Evolutionary conservation across 2,888 invertebrate species (phyloP), one percentile per base, ranked within the genome.

Genomic region (Candidula unifasciata): DNA sequence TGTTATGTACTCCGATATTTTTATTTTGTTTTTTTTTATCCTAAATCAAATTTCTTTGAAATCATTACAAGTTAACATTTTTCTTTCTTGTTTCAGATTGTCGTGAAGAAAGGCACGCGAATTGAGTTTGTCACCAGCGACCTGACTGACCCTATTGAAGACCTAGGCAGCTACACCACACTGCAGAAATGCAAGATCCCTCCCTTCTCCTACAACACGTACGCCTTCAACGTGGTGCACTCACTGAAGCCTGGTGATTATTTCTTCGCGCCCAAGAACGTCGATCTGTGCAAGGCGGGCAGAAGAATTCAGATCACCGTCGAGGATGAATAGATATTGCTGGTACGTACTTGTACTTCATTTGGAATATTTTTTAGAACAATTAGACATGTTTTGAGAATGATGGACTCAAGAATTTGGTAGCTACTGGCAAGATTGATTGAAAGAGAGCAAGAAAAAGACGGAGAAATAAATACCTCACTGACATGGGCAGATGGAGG

Each of bases 121-220:
- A 74, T 88, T 27, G 27, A 80, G 60, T 87, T 88, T 84, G 37
- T 73, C 16, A 82, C 85, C 13, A n/a, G 33, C 16, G 83, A 77
- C 44, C 27, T 77, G n/a, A 33, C 21, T 1, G 76, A 57, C 5
- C 35, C 85, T 2, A 30, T 87, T 52, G 73, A 84, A 21, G 84
- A 87, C 24, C 76, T 88, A 27, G 83, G 86, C 68, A 87, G 86
- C 81, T 88, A 78, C 77, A 87, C 88, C 44, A 81, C 71, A 30
- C 60, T 78, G 69, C 8, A 35, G 54, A 73, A 60, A 24, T 88
- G 88, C 83, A 82, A 84, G 81, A 85, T 88, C 44, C 88, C 88
- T 0, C 86, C 85, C 0, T 87, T 86, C 73, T 69, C 82, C 44
- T 86, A 79, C 71, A 54, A 87, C 64, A 64, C 71, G 27, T 88